Base-by-base conservation (phyloP, 2,888 invertebrate genomes). In the Drosophila nigritarsus region DNA sequence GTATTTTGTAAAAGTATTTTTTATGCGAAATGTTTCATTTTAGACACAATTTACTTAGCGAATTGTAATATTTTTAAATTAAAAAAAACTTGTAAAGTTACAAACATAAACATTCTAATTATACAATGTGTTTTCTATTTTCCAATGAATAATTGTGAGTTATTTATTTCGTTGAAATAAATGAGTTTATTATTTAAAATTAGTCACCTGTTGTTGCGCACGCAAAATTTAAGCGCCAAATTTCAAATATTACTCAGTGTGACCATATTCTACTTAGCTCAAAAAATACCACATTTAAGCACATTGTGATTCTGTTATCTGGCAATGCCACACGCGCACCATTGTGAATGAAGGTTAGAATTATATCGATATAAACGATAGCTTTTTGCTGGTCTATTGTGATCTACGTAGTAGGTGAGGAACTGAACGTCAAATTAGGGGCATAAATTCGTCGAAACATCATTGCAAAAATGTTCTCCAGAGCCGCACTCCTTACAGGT, bases 401-500 rank as follows among this genome's bases (percentile, higher is more conserved):
- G 68, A 77, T 78, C 56, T n/a, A 38, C 29, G 36, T 49, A 63
- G 62, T 80, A 76, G 80, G 62, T 67, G 72, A 56, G 77, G 60
- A 63, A 62, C 59, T 61, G 56, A 64, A 75, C 78, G 75, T 81
- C 75, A 81, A 83, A 84, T 92, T 83, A 65, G 68, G 75, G 76
- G 78, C 78, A 80, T 75, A 83, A 90, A 87, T 90, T 90, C 75
- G 74, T 77, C 71, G 83, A 75, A 81, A 80, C 83, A 79, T 82
- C 80, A 84, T 79, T 76, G 94, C 76, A 85, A 95, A 94, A 94
- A 96, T 96, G 96, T 93, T 96, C 92, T 96, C 96, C 86, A 95
- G 95, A 91, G 94, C 95, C 92, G 94, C 95, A 93, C 94, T 95
- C 93, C 94, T 95, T 92, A 94, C 95, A 94, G 95, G 96, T 96